A percentile compares a stretch with the other conserved stretches of the same genome.
phyloP scores from a whole-genome alignment of 2,113 vertebrate genomes.

The Heloderma charlesbogerti region DNA sequence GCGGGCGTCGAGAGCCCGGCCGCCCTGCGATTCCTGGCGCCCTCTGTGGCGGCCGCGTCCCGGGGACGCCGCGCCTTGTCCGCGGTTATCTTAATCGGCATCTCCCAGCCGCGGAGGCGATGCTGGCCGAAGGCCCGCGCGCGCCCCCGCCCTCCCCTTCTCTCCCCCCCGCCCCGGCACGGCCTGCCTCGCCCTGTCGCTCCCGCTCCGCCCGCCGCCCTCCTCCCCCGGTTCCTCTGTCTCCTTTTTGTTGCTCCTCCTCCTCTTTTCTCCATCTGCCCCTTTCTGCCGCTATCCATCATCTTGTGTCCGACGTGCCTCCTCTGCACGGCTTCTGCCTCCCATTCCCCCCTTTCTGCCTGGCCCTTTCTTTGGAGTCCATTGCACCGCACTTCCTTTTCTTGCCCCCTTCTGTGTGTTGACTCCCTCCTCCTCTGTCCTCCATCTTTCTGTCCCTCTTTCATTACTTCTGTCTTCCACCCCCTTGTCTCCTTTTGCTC shows the following conservation, averaged over 20 bases:
- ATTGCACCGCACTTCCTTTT: background rate
- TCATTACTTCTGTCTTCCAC: background rate
- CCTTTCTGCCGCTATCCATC: background rate
- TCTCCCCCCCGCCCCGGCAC: background rate
- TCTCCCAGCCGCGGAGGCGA: background rate
- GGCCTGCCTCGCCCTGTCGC: background rate
- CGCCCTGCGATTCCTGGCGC: background rate
- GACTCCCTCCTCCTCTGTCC: background rate
- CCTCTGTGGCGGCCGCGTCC: too few relatives aligned
- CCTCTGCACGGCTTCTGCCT: background rate
- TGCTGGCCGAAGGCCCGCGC: background rate
- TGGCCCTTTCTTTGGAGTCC: background rate
- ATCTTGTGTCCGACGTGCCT: background rate
- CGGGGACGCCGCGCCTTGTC: background rate
- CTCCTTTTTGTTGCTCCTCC: background rate
- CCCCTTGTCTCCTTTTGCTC: background rate
- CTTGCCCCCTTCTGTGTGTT: background rate
- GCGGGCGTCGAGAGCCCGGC: too few relatives aligned
- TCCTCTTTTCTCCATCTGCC: background rate
- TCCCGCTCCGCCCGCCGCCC: background rate
- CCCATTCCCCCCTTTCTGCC: background rate
- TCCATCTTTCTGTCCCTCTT: background rate
- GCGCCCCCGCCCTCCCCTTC: background rate
- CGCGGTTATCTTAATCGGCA: constrained; percentile 1
- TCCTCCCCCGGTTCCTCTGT: too few relatives aligned